These are phyloP conservation scores for Tiliacea citrago DNA, from an alignment of 2,888 invertebrate genomes.

Conservation along the genomic window DNA sequence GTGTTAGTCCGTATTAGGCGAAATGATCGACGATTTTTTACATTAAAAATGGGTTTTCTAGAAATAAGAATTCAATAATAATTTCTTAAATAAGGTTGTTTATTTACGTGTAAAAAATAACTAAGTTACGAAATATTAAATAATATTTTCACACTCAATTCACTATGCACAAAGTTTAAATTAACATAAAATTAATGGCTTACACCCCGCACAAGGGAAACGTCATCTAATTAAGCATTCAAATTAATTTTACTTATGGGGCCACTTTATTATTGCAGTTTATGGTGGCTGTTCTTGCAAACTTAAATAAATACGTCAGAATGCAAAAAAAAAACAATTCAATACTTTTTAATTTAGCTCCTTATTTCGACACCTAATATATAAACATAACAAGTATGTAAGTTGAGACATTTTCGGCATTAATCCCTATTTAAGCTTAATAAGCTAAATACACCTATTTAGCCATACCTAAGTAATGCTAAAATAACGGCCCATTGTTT, in stretches of 20 bases:
- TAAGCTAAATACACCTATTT: neutral
- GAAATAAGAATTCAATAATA: conserved; percentile 57
- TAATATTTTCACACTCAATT: conserved; percentile 64
- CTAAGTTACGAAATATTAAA: conserved; percentile 64
- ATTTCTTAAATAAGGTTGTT: conserved; percentile 50
- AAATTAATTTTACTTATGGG: conserved; percentile 27
- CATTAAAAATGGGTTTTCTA: conserved; percentile 37
- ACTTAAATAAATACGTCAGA: conserved; percentile 18
- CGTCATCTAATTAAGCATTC: conserved; percentile 21
- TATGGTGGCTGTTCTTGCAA: neutral
- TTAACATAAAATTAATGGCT: conserved; percentile 46
- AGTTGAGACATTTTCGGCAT: neutral
- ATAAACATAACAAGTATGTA: neutral
- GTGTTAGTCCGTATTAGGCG: conserved; percentile 29
- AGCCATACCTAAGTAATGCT: neutral
- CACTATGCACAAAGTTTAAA: conserved; percentile 54
- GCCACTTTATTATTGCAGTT: conserved; percentile 9
- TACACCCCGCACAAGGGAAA: conserved; percentile 17
- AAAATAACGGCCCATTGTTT: neutral
- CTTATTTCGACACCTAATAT: neutral
- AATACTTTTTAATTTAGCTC: conserved; percentile 1
- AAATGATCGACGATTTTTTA: conserved; percentile 30
- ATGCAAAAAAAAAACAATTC: conserved; percentile 7
- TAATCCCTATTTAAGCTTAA: neutral
- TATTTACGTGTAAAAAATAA: conserved; percentile 64